Base-by-base conservation (phyloP, 2,797 vertebrate genomes). In the Betta splendens region DNA sequence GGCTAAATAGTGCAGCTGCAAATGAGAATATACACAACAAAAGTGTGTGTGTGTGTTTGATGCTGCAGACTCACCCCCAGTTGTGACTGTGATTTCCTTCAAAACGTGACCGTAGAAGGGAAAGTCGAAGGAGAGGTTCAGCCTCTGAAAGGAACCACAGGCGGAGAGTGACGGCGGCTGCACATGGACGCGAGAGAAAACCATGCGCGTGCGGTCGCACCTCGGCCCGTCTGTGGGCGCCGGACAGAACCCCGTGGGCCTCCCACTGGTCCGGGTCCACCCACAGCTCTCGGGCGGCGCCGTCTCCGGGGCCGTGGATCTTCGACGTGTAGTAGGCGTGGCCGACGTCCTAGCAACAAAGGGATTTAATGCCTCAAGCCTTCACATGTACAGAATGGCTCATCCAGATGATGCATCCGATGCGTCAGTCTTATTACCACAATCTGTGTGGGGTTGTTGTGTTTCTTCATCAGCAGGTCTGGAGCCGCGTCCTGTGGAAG, bases 81-180 rank as follows among this genome's bases (percentile, higher is more conserved):
- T 95, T 69, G 97, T 94, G 79, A 98, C 93, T 23, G 96, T 97
- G 84, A 99, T 92, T 92, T 97, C 94, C 81, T 88, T 95, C 21
- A 98, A 91, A 49, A 90, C 89, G 84, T 99, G 96, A 33, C 97
- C 97, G 11, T 98, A 98, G 91, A 98, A 99, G 73, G 96, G 96
- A 86, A 99, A 98, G 87, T 91, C 87, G 42, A 99, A 99, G 66
- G 96, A 96, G 65, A 98, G 89, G 84, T 94, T 96, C 75, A 99
- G 94, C 88, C 94, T 96, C 97, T 99, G 92, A 94, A 93, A 71
- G 43, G 77, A 89, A 64, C 2, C 10, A 55, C 52, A 44, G 1
- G 2, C 2, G 62, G 53, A 35, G 3, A 28, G 7, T 15, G 32
- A 17, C 5, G 46, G 45, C 2, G 52, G 15, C 18, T 21, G 25